Evolutionary conservation across 2,797 vertebrate species (phyloP).

Genomic region (Margarornis squamiger): DNA sequence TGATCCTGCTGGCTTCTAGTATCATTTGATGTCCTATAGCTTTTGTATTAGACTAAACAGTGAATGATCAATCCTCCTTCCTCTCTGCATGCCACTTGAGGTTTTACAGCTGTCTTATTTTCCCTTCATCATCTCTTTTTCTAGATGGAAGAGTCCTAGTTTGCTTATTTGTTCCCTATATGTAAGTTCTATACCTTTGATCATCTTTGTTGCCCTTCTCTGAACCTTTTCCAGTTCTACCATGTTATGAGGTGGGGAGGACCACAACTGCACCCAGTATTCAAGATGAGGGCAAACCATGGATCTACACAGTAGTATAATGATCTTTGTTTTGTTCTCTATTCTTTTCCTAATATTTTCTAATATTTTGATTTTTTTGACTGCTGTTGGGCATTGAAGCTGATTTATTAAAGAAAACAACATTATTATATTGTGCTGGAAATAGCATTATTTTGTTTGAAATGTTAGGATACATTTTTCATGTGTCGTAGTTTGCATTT

Average conservation of each 20-base stretch:
- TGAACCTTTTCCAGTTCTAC: slow-evolving; percentile 71
- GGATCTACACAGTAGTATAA: slow-evolving; percentile 70
- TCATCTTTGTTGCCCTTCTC: slow-evolving; percentile 63
- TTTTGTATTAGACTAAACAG: neutral
- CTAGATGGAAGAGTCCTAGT: slow-evolving; percentile 58
- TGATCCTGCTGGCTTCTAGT: slow-evolving; percentile 6
- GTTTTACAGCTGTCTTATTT: slow-evolving; percentile 42
- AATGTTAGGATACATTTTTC: slow-evolving; percentile 22
- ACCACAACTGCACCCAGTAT: slow-evolving; percentile 62
- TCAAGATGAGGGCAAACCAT: slow-evolving; percentile 71
- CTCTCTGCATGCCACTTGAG: slow-evolving; percentile 20
- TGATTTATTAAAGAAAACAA: slow-evolving; percentile 53
- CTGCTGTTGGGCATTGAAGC: slow-evolving; percentile 22
- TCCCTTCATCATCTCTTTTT: slow-evolving; percentile 49
- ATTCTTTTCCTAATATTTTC: slow-evolving; percentile 57
- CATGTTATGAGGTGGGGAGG: slow-evolving; percentile 66
- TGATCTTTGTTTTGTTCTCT: slow-evolving; percentile 63
- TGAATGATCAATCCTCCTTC: neutral
- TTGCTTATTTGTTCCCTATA: slow-evolving; percentile 60
- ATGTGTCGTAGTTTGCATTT: slow-evolving; percentile 8
- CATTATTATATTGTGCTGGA: slow-evolving; percentile 41
- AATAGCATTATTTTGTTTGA: slow-evolving; percentile 1
- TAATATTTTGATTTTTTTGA: slow-evolving; percentile 51
- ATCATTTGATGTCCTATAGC: neutral
- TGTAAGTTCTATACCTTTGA: slow-evolving; percentile 62